A percentile compares a stretch with the other conserved stretches of the same genome.
These are phyloP conservation scores for Drosophila mercatorum DNA, from an alignment of 2,888 invertebrate species.

Conservation along the genomic window DNA sequence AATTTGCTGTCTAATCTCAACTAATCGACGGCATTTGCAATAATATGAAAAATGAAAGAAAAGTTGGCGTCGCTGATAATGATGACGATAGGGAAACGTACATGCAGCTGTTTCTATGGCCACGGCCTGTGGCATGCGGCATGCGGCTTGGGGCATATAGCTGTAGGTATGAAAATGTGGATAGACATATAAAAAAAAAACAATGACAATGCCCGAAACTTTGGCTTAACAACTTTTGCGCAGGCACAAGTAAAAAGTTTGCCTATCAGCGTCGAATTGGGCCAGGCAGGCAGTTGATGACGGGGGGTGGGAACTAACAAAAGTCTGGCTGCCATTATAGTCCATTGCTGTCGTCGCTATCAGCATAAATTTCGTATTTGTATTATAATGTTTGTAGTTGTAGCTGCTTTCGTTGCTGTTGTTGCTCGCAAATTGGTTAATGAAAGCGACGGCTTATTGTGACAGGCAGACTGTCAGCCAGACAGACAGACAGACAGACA, in stretches of 20 bases:
- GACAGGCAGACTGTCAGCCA: constrained; percentile 16
- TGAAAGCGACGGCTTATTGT: constrained; percentile 54
- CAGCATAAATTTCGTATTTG: constrained; percentile 78
- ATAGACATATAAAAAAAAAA: constrained; percentile 39
- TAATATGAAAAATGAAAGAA: constrained; percentile 75
- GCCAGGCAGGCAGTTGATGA: background rate
- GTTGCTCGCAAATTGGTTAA: constrained; percentile 68
- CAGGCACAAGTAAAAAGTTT: constrained; percentile 72
- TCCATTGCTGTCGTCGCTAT: constrained; percentile 53
- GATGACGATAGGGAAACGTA: constrained; percentile 68
- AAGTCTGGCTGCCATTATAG: constrained; percentile 57
- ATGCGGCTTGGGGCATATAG: background rate
- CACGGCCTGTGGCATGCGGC: background rate
- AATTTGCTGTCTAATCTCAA: constrained; percentile 78
- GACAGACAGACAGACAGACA: background rate
- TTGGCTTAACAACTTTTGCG: constrained; percentile 64
- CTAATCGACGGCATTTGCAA: constrained; percentile 79
- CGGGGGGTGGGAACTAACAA: constrained; percentile 36
- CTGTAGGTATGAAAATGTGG: constrained; percentile 29
- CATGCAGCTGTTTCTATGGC: constrained; percentile 24
- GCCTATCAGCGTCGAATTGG: constrained; percentile 51
- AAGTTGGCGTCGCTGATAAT: constrained; percentile 71
- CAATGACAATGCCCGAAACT: constrained; percentile 74
- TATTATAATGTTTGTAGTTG: constrained; percentile 72
- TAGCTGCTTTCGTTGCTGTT: constrained; percentile 18